Base-by-base conservation (phyloP, 2,113 vertebrate genomes). In the Misgurnus anguillicaudatus region DNA sequence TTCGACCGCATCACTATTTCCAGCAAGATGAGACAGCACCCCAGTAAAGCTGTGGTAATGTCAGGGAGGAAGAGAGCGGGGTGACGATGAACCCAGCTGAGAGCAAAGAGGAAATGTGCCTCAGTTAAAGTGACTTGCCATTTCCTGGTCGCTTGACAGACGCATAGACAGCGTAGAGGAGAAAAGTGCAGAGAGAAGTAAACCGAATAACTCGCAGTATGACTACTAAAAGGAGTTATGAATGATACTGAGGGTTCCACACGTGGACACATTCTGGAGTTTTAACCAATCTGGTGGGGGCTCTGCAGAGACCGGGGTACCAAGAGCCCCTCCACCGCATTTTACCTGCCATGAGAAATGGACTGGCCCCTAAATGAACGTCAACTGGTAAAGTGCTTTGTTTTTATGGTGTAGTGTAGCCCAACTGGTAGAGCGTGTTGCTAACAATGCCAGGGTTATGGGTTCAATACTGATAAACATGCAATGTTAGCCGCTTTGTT, bases 71-170 rank as follows among this genome's bases (percentile, higher is more conserved):
- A 91, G 87, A 83, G 79, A 75, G 68, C 80, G 3, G 82, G 66
- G 36, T 87, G 85, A 85, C 64, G 77, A 67, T 66, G 16, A 79
- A 60, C 45, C 24, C 42, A 76, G 74, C 61, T 64, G 24, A 63
- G 61, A 51, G 45, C 3, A 76, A 21, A 74, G 79, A 92, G 90
- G 94, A 96, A 95, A 92, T 92, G 89, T 87, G 83, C 86, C 80
- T 88, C 80, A 65, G 86, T 89, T 90, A 77, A 88, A 90, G 90
- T 93, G 92, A 93, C 90, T 91, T 88, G 88, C 91, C 92, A 92
- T 93, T 96, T 96, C 95, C 95, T 95, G 91, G 83, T 90, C 86
- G 83, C 70, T 89, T 55, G 31, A 78, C 86, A 88, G 79, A 87
- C 36, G 36, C 68, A 83, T 58, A 78, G 77, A 83, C 83, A 80